Percentiles rank a stretch among this genome's conserved stretches.
These are phyloP conservation scores for Dasysyrphus albostriatus DNA, from an alignment of 2,888 invertebrate species.

Conservation along the genomic window DNA sequence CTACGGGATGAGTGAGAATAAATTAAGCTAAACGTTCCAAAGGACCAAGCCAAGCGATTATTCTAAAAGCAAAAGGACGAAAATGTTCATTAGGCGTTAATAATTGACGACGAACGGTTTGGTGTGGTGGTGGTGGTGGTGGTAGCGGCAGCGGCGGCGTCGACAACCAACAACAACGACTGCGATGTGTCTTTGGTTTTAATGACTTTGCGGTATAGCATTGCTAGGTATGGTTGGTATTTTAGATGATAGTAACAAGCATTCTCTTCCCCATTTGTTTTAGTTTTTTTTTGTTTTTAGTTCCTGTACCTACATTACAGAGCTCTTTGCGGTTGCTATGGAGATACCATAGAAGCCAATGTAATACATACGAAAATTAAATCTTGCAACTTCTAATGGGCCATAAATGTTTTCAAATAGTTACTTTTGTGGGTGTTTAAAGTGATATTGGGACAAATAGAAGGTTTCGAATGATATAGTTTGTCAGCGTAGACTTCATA, in stretches of 20 bases:
- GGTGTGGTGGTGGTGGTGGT: slow-evolving; percentile 14
- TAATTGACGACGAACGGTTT: slow-evolving; percentile 25
- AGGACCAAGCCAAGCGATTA: slow-evolving; percentile 72
- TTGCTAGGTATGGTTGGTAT: slow-evolving; percentile 28
- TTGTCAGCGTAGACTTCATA: neutral
- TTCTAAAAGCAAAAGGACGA: slow-evolving; percentile 75
- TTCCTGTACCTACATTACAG: slow-evolving; percentile 37
- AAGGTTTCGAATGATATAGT: neutral
- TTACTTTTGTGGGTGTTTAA: slow-evolving; percentile 47
- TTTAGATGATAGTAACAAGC: slow-evolving; percentile 33
- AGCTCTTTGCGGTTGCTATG: slow-evolving; percentile 45
- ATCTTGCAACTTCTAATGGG: slow-evolving; percentile 67
- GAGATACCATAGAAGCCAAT: slow-evolving; percentile 4
- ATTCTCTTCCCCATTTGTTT: neutral
- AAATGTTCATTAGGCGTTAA: slow-evolving; percentile 75
- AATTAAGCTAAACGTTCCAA: slow-evolving; percentile 63
- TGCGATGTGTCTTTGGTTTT: slow-evolving; percentile 74
- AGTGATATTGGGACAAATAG: neutral
- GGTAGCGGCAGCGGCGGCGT: slow-evolving; percentile 1
- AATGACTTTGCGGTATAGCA: slow-evolving; percentile 70
- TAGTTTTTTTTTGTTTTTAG: slow-evolving; percentile 2
- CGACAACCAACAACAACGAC: slow-evolving; percentile 64
- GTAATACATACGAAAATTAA: slow-evolving; percentile 54
- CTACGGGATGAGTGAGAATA: slow-evolving; percentile 58
- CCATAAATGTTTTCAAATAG: slow-evolving; percentile 65